Conservation (phyloP, 2,888 invertebrate species). For the Neuroscelio doddi region DNA sequence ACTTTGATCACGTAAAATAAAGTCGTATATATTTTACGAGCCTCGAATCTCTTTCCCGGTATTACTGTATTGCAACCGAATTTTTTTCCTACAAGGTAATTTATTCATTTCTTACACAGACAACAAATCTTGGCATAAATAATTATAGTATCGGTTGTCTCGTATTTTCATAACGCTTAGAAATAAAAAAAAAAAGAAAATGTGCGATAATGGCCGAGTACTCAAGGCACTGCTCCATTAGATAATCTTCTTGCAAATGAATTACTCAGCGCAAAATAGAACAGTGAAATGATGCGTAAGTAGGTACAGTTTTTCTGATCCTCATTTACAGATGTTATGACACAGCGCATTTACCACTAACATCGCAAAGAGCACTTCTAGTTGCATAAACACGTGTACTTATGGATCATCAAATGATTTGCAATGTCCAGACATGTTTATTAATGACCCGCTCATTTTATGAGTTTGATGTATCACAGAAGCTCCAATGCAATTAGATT, state of each 20-base stretch:
- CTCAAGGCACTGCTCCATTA: constrained; percentile 23
- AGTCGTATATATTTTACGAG: constrained; percentile 42
- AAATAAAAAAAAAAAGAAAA: constrained; percentile 8
- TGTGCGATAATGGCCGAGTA: constrained; percentile 7
- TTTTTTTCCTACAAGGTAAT: constrained; percentile 18
- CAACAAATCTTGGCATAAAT: constrained; percentile 15
- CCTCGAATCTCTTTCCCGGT: constrained; percentile 22
- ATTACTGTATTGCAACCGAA: constrained; percentile 15
- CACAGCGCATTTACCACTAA: constrained; percentile 38
- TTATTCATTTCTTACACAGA: constrained; percentile 30
- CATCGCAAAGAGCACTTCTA: constrained; percentile 28
- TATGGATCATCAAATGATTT: constrained; percentile 34
- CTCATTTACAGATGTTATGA: constrained; percentile 44
- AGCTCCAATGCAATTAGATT: constrained; percentile 11
- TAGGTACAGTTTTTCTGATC: constrained; percentile 37
- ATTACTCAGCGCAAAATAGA: constrained; percentile 40
- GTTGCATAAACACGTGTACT: constrained; percentile 36
- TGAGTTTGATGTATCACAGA: constrained; percentile 22
- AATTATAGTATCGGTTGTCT: constrained; percentile 33
- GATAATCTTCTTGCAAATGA: constrained; percentile 34
- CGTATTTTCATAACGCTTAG: constrained; percentile 37
- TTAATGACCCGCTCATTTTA: constrained; percentile 37
- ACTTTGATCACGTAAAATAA: constrained; percentile 39
- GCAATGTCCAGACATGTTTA: constrained; percentile 34
- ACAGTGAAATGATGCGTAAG: constrained; percentile 30